Percentiles rank a stretch among this genome's conserved stretches.
These are phyloP conservation scores for Promerops cafer DNA, from an alignment of 2,113 vertebrate species.

Conservation along the genomic window DNA sequence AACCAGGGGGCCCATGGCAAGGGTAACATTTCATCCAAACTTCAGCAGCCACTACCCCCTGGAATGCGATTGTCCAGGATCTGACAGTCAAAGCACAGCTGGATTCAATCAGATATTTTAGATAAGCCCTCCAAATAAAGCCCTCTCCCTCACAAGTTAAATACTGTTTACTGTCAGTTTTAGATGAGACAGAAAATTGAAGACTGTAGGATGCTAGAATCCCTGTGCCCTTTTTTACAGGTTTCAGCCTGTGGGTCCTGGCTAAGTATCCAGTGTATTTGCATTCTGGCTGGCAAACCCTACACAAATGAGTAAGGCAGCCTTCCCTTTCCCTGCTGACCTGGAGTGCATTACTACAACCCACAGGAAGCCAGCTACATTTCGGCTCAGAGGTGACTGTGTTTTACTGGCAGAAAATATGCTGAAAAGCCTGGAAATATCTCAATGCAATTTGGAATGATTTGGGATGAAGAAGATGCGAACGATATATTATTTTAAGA, in stretches of 20 bases:
- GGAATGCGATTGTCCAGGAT: neutral
- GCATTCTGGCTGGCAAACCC: neutral
- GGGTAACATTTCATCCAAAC: neutral
- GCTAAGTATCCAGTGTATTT: neutral
- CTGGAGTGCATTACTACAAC: neutral
- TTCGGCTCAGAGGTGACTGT: neutral
- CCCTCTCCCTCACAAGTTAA: neutral
- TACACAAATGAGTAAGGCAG: neutral
- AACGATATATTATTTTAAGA: neutral
- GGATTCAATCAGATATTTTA: neutral
- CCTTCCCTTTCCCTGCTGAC: neutral
- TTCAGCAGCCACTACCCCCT: fast-evolving
- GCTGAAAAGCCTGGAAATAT: neutral
- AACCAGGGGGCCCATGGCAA: neutral
- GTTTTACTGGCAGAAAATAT: neutral
- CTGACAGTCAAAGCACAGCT: neutral
- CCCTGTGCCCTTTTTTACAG: neutral
- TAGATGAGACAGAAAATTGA: neutral
- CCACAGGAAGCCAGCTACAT: neutral
- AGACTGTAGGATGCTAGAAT: neutral
- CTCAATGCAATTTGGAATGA: neutral
- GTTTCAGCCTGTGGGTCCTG: neutral
- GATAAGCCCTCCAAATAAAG: neutral
- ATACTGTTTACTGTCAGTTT: neutral
- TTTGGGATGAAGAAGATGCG: neutral